Evolutionary conservation across 2,888 invertebrate species (phyloP).

Genomic region (Cheilosia vulpina): DNA sequence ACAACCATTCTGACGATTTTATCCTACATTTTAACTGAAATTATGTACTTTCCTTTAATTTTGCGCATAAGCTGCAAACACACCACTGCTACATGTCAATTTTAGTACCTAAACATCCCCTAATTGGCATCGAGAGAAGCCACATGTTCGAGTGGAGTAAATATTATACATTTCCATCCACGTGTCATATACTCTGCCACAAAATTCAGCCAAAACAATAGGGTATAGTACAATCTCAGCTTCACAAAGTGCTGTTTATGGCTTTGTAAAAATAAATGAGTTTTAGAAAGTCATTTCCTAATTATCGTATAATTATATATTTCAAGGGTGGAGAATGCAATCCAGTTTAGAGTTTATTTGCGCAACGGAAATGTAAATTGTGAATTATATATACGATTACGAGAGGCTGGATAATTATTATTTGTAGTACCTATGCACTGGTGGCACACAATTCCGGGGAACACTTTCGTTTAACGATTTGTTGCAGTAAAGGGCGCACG

Average conservation of each 20-base stretch:
- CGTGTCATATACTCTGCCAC: background rate
- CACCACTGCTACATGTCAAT: too few species aligned
- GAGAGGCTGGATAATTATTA: background rate
- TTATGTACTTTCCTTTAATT: too few species aligned
- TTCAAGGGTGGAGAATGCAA: slow-evolving; percentile 15
- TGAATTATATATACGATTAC: background rate
- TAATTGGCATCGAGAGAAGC: too few species aligned
- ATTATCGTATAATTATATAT: slow-evolving; percentile 26
- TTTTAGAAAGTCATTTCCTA: slow-evolving; percentile 45
- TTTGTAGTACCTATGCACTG: background rate
- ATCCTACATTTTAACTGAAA: too few species aligned
- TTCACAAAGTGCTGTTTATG: background rate
- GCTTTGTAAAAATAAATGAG: background rate
- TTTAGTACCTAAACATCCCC: too few species aligned
- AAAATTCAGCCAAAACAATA: background rate
- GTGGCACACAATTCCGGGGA: background rate
- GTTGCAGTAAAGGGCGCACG: too few species aligned
- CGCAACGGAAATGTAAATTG: background rate
- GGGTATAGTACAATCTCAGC: background rate
- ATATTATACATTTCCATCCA: too few species aligned
- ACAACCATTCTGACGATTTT: too few species aligned
- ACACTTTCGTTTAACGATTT: too few species aligned
- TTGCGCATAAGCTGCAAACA: too few species aligned
- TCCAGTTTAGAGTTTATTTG: slow-evolving; percentile 18
- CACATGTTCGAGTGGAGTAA: too few species aligned